Base-by-base conservation (phyloP, 2,797 vertebrate genomes). In the Karalla daura region DNA sequence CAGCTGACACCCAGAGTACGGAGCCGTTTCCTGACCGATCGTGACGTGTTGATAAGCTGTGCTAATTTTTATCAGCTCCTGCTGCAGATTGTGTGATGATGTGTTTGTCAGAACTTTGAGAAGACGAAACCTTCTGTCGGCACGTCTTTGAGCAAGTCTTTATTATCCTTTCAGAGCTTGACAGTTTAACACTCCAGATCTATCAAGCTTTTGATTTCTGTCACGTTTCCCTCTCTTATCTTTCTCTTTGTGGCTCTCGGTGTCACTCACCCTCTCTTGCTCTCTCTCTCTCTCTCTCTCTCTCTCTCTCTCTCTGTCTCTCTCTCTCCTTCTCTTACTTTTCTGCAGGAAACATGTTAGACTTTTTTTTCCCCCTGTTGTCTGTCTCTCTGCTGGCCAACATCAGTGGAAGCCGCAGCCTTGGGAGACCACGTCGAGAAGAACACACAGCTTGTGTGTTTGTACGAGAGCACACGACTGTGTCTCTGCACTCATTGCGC, bases 381-480 rank as follows among this genome's bases (percentile, higher is more conserved):
- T 83, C 21, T 33, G 1, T 64, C 51, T 76, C 35, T 25, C 51
- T 35, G 2, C 40, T 33, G 30, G 54, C 37, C 39, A 53, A 56
- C 41, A 37, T 39, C 32, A 53, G 64, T 41, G 35, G 20, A 63
- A 62, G 62, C 65, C 37, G 15, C 55, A 56, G 56, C 58, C n/a
- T 23, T 7, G 11, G 59, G 54, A 66, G 33, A 28, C 68, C 37
- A 51, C 44, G 55, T 80, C 51, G 39, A 45, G 47, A 81, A 14
- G 56, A 78, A 21, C 50, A 61, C 74, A 23, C 64, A 27, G 24
- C 66, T 32, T 55, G 50, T 77, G 50, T 77, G 35, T 70, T 69
- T 74, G 40, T 28, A 35, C 35, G 18, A 60, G 28, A 54, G 17
- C 41, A 33, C 47, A 47, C 46, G 20, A 13, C 33, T 75, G 63